Conservation (phyloP, 2,113 vertebrate genomes). For the Pelecanoides urinatrix region DNA sequence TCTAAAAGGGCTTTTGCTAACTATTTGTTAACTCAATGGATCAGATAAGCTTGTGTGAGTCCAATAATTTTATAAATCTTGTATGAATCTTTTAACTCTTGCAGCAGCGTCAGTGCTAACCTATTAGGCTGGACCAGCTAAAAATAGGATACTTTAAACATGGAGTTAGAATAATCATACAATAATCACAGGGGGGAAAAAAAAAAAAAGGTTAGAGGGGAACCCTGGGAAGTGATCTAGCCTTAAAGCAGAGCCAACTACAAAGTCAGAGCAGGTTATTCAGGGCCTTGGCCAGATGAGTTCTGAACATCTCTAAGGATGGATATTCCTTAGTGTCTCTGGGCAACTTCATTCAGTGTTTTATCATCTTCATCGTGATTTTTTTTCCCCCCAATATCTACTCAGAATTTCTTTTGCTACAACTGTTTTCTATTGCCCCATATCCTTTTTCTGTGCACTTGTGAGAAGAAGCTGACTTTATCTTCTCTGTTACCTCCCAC, state of each 20-base stretch:
- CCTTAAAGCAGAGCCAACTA: not conserved
- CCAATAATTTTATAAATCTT: not conserved
- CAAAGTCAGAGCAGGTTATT: not conserved
- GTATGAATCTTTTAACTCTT: not conserved
- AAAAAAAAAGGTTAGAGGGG: not conserved
- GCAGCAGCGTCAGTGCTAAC: not conserved
- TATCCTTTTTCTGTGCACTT: not conserved
- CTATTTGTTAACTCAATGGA: not conserved
- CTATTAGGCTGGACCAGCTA: not conserved
- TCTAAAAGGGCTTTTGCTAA: not conserved
- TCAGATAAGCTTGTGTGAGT: not conserved
- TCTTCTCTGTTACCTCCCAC: not conserved
- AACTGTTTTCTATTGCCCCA: not conserved
- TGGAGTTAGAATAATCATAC: not conserved
- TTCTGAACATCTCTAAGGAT: not conserved
- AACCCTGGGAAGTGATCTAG: not conserved
- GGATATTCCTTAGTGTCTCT: not conserved
- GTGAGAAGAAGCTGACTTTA: not conserved
- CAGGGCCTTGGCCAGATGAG: rapidly evolving
- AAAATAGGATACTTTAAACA: not conserved
- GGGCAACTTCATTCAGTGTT: not conserved
- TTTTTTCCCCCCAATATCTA: not conserved
- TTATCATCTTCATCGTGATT: not conserved
- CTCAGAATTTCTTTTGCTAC: not conserved
- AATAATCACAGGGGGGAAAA: not conserved